Base-by-base conservation (phyloP, 2,113 vertebrate species). In the Pycnonotus jocosus region DNA sequence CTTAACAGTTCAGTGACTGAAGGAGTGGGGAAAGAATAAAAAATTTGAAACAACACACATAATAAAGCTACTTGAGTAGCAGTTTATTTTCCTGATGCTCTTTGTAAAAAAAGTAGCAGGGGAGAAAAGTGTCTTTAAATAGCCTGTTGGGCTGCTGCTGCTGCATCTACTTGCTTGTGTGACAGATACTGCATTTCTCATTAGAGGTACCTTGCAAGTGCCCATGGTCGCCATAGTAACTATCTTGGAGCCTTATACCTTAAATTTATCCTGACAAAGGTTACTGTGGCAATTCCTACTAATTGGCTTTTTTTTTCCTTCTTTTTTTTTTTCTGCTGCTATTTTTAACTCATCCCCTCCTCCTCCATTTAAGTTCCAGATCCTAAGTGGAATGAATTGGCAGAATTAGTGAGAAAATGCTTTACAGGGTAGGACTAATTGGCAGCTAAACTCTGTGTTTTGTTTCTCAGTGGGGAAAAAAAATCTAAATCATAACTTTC, bases 201-300 rank as follows among this genome's bases (percentile, higher is more conserved):
- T 97, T 97, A 97, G 96, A 95, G 60, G 83, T 86, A 89, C 92
- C 93, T 96, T 95, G 86, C 68, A 85, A 97, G 90, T 81, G 83
- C 89, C 82, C 87, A 38, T 48, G 78, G 97, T 97, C 95, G 9
- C 97, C 88, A 97, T 97, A 94, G 97, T 45, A 97, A 97, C 97
- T 94, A 82, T 96, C 95, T 86, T 88, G 6, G 64, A 96, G 90
- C 92, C 88, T 88, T 96, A 90, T 84, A 96, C 96, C 93, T 95
- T 94, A 96, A 96, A 91, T 97, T 96, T 96, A 97, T 95, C 94
- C 85, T 86, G 95, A 96, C 95, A 95, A 96, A 97, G 94, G 96
- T 97, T 96, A 96, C 97, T 96, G 93, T 97, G 94, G 93, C 93
- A 96, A 94, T 92, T 96, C 86, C 65, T 95, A 83, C 90, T 97